Base-by-base conservation (phyloP, 2,113 vertebrate genomes). In the Pituophis catenifer region DNA sequence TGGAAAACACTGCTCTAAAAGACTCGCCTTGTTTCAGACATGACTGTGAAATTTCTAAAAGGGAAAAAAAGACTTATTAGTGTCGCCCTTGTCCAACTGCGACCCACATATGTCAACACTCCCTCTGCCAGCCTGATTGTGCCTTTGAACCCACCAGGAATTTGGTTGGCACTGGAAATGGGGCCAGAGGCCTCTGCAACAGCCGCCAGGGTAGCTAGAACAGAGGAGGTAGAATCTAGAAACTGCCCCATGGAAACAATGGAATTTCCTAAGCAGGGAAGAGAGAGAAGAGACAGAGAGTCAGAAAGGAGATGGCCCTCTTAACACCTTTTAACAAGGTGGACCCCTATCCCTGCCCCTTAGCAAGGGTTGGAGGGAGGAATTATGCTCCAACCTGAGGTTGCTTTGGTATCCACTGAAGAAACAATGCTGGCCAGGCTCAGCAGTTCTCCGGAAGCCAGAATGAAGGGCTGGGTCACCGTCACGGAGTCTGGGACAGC, bases 391-490 rank as follows among this genome's bases (percentile, higher is more conserved):
- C 57, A 91, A 98, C 98, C 98, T 95, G 98, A 95, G 94, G 96
- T 94, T 86, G 98, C 95, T 96, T 98, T 98, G 96, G 97, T 92
- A 5, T 92, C 96, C 86, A 95, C 33, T 57, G 96, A 94, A 87
- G 97, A 95, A 90, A 99, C 94, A 8, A 99, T 96, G 91, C 98
- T 97, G 0, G 98, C 62, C 7, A 99, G 97, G 94, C 95, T 97
- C 91, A 98, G 97, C 87, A 98, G 96, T 0, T 98, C 98, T 94
- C 98, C 95, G 0, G 98, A 97, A 0, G 89, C 95, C 94, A 99
- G 98, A 95, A 99, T 96, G 92, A 98, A 98, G 0, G 98, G 97
- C 0, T 96, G 96, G 58, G 93, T 21, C 91, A 96, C 88, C 21
- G 95, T 95, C 90, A 97, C 87, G 0, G 97, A 8, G 70, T 81